Conservation (phyloP, 2,888 invertebrate genomes). For the Dolichomitus sp. region DNA sequence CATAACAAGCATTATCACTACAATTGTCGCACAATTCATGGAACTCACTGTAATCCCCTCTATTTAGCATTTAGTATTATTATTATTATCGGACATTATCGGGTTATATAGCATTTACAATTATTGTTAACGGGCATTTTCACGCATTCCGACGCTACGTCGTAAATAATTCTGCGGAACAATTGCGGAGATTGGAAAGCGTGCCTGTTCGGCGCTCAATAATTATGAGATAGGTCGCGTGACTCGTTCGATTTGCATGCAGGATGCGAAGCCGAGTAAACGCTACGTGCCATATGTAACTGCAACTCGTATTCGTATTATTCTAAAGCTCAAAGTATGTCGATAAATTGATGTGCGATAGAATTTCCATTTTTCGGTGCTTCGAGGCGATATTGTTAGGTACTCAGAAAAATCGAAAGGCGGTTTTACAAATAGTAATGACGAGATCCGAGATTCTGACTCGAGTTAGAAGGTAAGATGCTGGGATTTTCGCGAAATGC, state of each 20-base stretch:
- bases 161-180: slow-evolving; percentile 7
- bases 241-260: slow-evolving; percentile 39
- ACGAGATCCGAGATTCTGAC: slow-evolving; percentile 35
- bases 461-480: slow-evolving; percentile 31
- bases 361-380: neutral
- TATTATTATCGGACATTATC: no score
- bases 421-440: slow-evolving; percentile 49
- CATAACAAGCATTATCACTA: slow-evolving; percentile 3
- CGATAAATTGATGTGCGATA: neutral
- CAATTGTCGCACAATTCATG: slow-evolving; percentile 1
- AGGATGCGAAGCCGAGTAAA: slow-evolving; percentile 15
- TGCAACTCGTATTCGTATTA: neutral
- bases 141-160: neutral
- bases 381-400: neutral
- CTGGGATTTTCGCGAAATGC: slow-evolving; percentile 54
- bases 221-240: slow-evolving; percentile 35
- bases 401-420: neutral
- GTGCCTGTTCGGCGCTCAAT: slow-evolving; percentile 15
- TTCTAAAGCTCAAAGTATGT: neutral
- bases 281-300: neutral
- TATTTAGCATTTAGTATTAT: no score
- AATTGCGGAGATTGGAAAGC: slow-evolving; percentile 32
- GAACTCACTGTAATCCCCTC: slow-evolving; percentile 9
- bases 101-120: neutral
- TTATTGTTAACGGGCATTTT: neutral